These are phyloP conservation scores for Oscheius onirici DNA, from an alignment of 2,888 invertebrate species.

Conservation along the genomic window DNA sequence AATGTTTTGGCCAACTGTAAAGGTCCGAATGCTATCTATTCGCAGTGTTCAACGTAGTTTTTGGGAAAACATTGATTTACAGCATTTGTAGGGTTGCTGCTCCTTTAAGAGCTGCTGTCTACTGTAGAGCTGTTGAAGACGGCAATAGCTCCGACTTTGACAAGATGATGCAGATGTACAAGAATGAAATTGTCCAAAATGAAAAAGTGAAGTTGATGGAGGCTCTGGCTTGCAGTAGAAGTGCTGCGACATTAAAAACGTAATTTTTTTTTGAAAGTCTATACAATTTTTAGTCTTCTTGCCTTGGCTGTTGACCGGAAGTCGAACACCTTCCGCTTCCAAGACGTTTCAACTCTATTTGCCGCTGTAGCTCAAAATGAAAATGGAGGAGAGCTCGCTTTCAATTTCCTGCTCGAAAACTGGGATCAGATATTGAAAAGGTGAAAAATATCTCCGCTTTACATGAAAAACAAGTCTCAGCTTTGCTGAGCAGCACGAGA, in stretches of 20 bases:
- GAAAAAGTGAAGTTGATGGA: constrained; percentile 58
- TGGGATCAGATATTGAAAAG: constrained; percentile 62
- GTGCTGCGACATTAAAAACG: constrained; percentile 63
- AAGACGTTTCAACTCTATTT: constrained; percentile 62
- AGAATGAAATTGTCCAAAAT: constrained; percentile 54
- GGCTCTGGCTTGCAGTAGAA: constrained; percentile 61
- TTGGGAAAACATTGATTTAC: too few species aligned
- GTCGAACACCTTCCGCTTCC: constrained; percentile 58
- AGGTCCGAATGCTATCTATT: constrained; percentile 33
- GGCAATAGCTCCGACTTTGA: constrained; percentile 60
- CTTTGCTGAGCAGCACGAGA: constrained; percentile 34
- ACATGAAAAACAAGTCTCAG: constrained; percentile 6
- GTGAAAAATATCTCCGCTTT: constrained; percentile 36
- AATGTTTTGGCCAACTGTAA: constrained; percentile 48
- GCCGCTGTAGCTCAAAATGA: constrained; percentile 44
- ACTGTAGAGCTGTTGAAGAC: constrained; percentile 65
- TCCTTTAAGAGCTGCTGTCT: constrained; percentile 58
- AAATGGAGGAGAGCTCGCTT: constrained; percentile 57
- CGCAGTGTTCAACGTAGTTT: constrained; percentile 50
- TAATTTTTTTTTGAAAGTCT: constrained; percentile 23
- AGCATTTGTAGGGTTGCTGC: constrained; percentile 63
- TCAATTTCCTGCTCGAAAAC: constrained; percentile 65
- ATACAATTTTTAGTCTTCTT: constrained; percentile 49
- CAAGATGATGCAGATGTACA: constrained; percentile 41
- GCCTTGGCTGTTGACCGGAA: constrained; percentile 57